Conservation (phyloP, 2,113 vertebrate genomes). For the Grallaria varia region DNA sequence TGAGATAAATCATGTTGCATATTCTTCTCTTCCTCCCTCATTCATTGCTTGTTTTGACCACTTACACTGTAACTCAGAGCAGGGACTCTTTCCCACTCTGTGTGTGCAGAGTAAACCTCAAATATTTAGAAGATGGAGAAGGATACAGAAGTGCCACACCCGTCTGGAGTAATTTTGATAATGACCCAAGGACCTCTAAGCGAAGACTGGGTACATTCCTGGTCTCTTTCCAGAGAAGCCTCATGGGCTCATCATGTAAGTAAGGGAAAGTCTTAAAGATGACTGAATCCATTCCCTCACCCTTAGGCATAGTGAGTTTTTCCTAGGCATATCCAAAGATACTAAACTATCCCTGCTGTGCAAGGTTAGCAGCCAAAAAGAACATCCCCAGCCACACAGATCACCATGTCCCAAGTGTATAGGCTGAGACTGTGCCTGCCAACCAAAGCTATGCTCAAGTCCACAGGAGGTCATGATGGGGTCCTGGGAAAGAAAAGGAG, state of each 20-base stretch:
- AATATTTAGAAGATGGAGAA: neutral
- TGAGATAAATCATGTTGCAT: neutral
- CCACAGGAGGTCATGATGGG: neutral
- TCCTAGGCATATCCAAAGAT: neutral
- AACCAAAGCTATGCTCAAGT: neutral
- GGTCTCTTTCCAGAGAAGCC: neutral
- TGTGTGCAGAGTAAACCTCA: neutral
- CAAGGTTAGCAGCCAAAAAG: neutral
- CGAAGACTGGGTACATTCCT: neutral
- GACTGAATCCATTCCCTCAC: neutral
- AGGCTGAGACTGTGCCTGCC: neutral
- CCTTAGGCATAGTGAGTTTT: neutral
- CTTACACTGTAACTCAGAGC: neutral
- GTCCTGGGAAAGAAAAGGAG: conserved; percentile 1
- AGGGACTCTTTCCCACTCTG: neutral
- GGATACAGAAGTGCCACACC: neutral
- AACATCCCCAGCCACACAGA: neutral
- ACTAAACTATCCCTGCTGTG: neutral
- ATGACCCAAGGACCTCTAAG: neutral
- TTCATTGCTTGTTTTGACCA: neutral
- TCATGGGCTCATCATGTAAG: neutral
- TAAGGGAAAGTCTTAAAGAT: neutral
- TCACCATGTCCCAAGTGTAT: neutral
- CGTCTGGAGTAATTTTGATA: neutral
- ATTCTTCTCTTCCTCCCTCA: neutral